Percentiles rank a stretch among this genome's conserved stretches.
phyloP scores from a whole-genome alignment of 2,888 invertebrate species.

The Stratiomys singularior region DNA sequence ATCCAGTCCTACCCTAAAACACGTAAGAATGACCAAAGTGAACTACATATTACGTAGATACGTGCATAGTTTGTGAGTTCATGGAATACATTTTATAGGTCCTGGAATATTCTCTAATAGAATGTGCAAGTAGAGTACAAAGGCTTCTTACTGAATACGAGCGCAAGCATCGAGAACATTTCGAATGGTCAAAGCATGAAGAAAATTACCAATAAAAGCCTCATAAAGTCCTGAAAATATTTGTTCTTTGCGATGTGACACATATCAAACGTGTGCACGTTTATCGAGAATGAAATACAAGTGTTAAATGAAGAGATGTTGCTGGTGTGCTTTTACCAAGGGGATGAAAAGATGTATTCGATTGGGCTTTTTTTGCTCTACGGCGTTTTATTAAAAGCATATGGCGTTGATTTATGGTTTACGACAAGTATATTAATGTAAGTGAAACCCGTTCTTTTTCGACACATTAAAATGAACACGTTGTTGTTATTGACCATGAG shows the following conservation, averaged over 20 bases:
- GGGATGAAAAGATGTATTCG: conserved; percentile 30
- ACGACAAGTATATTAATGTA: conserved; percentile 22
- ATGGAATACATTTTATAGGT: not conserved
- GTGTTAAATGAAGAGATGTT: not conserved
- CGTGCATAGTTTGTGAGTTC: not conserved
- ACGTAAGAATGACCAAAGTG: conserved; percentile 12
- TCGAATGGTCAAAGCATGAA: conserved; percentile 38
- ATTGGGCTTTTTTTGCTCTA: conserved; percentile 42
- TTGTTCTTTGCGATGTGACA: conserved; percentile 47
- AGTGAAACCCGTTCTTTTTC: not conserved
- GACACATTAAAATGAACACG: too few relatives aligned
- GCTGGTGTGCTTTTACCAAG: not conserved
- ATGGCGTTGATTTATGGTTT: conserved; percentile 37
- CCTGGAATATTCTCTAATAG: conserved; percentile 29
- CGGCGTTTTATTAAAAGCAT: conserved; percentile 36
- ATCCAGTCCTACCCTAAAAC: conserved; percentile 18
- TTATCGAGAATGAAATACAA: conserved; percentile 19
- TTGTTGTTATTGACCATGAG: too few relatives aligned
- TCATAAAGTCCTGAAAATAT: conserved; percentile 50
- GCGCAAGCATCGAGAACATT: conserved; percentile 3
- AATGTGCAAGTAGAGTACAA: conserved; percentile 21
- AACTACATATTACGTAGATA: not conserved
- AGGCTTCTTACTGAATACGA: conserved; percentile 4
- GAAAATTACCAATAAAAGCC: conserved; percentile 50
- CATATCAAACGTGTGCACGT: conserved; percentile 48